These are phyloP conservation scores for Azemiops feae DNA, from an alignment of 2,113 vertebrate genomes.

Conservation along the genomic window DNA sequence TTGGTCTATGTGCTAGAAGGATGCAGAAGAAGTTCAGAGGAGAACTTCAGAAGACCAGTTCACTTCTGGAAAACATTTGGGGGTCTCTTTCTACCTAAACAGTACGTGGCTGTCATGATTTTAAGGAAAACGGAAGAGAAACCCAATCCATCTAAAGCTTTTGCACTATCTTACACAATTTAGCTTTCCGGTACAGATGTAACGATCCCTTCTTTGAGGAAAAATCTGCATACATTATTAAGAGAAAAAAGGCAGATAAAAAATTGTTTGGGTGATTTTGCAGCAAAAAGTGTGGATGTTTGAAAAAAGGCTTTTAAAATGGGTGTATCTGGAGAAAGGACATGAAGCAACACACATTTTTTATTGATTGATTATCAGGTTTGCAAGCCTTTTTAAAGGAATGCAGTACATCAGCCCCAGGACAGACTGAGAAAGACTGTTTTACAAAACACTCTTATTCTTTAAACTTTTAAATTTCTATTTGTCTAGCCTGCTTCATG, in stretches of 20 bases:
- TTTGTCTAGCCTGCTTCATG: neutral
- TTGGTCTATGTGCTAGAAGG: neutral
- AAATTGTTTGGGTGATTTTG: neutral
- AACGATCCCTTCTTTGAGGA: neutral
- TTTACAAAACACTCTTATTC: neutral
- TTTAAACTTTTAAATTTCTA: neutral
- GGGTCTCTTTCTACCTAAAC: neutral
- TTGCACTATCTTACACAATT: neutral
- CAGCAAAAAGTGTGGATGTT: neutral
- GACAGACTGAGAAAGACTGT: neutral
- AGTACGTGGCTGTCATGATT: neutral
- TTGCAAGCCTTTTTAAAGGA: neutral
- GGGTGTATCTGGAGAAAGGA: neutral
- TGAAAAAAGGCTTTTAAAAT: neutral
- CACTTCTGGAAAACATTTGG: neutral
- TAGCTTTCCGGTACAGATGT: neutral
- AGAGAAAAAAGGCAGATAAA: neutral
- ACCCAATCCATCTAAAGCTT: neutral
- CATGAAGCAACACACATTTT: neutral
- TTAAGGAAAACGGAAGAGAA: neutral
- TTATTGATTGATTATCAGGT: neutral
- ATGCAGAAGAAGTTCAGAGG: neutral
- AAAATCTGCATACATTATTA: neutral
- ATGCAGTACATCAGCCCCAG: neutral
- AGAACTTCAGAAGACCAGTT: neutral